Base-by-base conservation (phyloP, 2,113 vertebrate species). In the Puntigrus tetrazona region DNA sequence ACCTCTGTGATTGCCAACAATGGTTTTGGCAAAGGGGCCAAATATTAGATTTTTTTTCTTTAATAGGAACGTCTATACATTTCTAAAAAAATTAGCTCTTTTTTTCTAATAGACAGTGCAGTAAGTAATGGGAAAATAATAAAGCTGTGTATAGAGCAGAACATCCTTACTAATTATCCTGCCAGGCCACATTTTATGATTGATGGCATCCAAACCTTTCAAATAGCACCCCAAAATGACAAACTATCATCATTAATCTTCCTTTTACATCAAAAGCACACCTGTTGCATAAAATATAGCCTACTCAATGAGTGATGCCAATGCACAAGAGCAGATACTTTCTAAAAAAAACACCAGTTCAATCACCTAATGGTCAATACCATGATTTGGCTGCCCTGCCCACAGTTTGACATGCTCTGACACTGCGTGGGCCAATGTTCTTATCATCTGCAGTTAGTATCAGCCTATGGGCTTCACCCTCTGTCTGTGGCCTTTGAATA, bases 391-490 rank as follows among this genome's bases (percentile, higher is more conserved):
- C 77, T 63, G 14, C 2, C 57, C 10, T 45, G 38, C 25, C n/a
- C 57, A 63, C 38, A 79, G 55, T 61, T 43, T 79, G 77, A 63
- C 55, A 63, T 16, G 11, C 22, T 25, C 77, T 78, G 77, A 61
- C 34, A 27, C 7, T 29, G 57, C 16, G 36, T 63, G 34, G 36
- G 57, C n/a, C 16, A 25, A 63, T 43, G 55, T 61, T 61, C 11
- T 43, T 79, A 63, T 79, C 77, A 63, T 79, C 45, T 63, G 34
- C 63, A 43, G 63, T 69, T 36, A 69, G 61, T 16, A 78, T 69
- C 22, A 7, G 43, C 47, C 59, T 1, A n/a, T 55, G 20, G 18
- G 11, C 63, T 27, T 70, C 45, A 14, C 11, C 63, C 36, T 11
- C 76, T 31, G n/a, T 67, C 67, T 36, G 20, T 47, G 0, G 25